These are phyloP conservation scores for Passer domesticus DNA, from an alignment of 2,113 vertebrate species.

Conservation along the genomic window DNA sequence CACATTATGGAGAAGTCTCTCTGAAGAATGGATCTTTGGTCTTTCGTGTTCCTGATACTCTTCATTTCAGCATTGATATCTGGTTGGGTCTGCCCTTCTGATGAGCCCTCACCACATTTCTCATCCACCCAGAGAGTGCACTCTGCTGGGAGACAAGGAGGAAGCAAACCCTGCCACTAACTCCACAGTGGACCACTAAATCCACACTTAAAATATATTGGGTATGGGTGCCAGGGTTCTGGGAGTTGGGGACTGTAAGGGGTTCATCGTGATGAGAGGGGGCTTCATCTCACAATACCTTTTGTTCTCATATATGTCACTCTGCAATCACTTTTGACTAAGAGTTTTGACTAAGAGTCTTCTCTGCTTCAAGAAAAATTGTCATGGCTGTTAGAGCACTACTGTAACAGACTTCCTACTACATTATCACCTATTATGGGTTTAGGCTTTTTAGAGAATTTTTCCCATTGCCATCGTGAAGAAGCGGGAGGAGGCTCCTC, in stretches of 20 bases:
- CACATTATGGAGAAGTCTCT: background rate
- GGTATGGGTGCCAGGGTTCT: background rate
- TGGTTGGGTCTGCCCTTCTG: background rate
- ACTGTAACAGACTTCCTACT: background rate
- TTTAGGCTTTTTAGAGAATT: background rate
- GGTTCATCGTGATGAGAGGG: background rate
- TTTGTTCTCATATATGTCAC: background rate
- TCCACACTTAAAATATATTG: background rate
- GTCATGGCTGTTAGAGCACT: background rate
- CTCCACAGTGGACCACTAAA: background rate
- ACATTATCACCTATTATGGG: background rate
- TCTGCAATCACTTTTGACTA: background rate
- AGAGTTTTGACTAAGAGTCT: background rate
- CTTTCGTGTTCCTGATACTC: background rate
- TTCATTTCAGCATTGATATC: background rate
- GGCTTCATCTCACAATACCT: background rate
- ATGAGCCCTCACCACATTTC: background rate
- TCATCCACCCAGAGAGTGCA: background rate
- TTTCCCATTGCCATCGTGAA: background rate
- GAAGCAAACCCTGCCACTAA: background rate
- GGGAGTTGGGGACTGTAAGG: background rate
- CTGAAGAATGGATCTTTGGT: background rate
- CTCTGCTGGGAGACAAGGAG: background rate
- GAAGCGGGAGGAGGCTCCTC: background rate
- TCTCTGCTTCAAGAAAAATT: background rate